Evolutionary conservation across 2,113 vertebrate species (phyloP), one percentile per base, ranked within the genome.

Genomic region (Chrysemys picta): DNA sequence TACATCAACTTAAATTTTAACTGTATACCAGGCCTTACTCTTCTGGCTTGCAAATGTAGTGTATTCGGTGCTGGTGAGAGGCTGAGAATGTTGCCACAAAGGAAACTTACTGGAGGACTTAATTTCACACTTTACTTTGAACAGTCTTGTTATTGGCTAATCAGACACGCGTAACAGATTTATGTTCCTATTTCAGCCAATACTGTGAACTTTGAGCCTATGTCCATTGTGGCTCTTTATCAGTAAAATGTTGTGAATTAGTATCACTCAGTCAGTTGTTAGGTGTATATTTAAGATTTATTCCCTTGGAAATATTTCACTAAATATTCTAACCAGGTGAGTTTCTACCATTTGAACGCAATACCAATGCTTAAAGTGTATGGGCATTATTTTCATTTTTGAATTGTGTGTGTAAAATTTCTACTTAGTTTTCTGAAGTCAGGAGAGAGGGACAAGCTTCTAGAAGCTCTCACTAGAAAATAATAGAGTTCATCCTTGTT

Each of bases 381-480:
- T 38, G 35, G 65, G 19, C 19, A 22, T 38, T 7, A 21, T 72
- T 72, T 72, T 10, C 47, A 42, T 3, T 80, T 87, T 87, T 69
- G 27, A 72, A 0, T 86, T 62, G 3, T 1, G 0, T 69, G 59
- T 69, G 59, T 87, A 82, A 29, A 62, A 2, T 4, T 82, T 42
- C 17, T 75, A 22, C 11, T 78, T 78, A 13, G 22, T 45, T 65
- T 72, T 84, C 22, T 80, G 79, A 80, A 91, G 35, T 59, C 53
- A 47, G 72, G 24, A 25, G 53, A 80, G 62, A 47, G 82, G 35
- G 62, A 75, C 1, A 10, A 45, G 38, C 80, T 96, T 97, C 93
- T 82, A 81, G 93, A 96, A 96, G 11, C 85, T 75, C 53, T 94
- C 91, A 16, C 80, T 96, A 76, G 93, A 89, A 85, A 89, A 88